These are phyloP conservation scores for Mimachlamys varia DNA, from an alignment of 2,888 invertebrate species.

Conservation along the genomic window DNA sequence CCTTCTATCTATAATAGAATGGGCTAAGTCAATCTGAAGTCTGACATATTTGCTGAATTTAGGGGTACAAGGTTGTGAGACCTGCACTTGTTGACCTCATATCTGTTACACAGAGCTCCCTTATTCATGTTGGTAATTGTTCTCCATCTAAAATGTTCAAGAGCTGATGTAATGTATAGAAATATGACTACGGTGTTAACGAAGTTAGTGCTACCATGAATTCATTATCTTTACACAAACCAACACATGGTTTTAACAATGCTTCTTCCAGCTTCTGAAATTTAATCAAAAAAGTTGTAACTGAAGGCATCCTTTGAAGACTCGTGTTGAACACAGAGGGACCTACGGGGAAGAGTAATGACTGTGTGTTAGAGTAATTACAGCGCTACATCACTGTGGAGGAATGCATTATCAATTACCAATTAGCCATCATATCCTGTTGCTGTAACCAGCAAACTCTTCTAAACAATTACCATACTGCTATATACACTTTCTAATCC, in stretches of 20 bases:
- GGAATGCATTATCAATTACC: slow-evolving; percentile 14
- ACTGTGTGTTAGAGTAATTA: background rate
- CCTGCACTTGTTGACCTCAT: background rate
- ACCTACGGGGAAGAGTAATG: background rate
- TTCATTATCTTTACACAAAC: background rate
- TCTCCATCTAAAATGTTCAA: background rate
- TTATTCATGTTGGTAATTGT: background rate
- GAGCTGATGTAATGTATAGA: background rate
- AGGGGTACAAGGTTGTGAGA: slow-evolving; percentile 1
- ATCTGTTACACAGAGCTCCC: background rate
- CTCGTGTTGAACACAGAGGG: background rate
- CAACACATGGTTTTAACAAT: background rate
- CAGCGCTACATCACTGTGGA: background rate
- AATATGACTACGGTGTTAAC: background rate
- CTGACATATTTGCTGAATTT: background rate
- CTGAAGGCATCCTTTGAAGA: slow-evolving; percentile 1
- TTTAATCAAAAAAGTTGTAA: background rate
- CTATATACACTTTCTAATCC: background rate
- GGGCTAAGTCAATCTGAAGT: background rate
- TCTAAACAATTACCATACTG: background rate
- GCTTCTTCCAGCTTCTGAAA: background rate
- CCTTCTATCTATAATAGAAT: background rate
- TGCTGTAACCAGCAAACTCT: background rate
- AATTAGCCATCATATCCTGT: background rate
- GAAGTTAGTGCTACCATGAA: background rate